Conservation (phyloP, 2,113 vertebrate genomes). For the Spilogale gracilis region DNA sequence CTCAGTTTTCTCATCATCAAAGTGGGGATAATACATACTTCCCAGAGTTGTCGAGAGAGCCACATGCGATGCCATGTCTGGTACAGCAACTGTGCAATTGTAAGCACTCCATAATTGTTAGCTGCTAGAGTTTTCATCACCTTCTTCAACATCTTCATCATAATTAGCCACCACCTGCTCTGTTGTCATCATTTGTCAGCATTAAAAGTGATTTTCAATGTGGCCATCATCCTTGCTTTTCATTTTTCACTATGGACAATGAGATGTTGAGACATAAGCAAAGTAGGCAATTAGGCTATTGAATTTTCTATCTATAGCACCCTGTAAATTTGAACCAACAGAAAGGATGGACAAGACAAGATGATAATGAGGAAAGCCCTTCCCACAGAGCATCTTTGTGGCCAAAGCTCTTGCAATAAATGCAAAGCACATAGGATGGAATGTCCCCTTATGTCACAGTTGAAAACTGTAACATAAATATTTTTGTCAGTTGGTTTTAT, state of each 20-base stretch:
- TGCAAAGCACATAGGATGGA: slow-evolving; percentile 46
- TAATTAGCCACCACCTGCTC: neutral
- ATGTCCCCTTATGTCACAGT: slow-evolving; percentile 77
- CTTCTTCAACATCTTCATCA: neutral
- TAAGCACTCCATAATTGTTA: neutral
- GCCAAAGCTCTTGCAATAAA: slow-evolving; percentile 44
- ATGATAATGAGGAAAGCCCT: neutral
- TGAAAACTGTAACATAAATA: slow-evolving; percentile 80
- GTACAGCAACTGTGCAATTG: neutral
- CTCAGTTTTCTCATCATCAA: slow-evolving; percentile 12
- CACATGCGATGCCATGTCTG: neutral
- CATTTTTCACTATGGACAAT: slow-evolving; percentile 3
- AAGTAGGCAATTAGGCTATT: neutral
- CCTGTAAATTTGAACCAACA: slow-evolving; percentile 37
- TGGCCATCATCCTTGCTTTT: slow-evolving; percentile 4
- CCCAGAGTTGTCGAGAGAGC: neutral
- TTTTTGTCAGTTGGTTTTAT: slow-evolving; percentile 79
- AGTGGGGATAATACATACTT: neutral
- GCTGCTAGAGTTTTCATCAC: neutral
- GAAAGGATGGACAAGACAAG: slow-evolving; percentile 2
- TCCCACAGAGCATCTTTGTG: neutral
- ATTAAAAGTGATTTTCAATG: neutral
- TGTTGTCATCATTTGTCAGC: neutral
- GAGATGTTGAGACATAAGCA: neutral
- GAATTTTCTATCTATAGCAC: slow-evolving; percentile 26